Evolutionary conservation across 2,797 vertebrate genomes (phyloP), one percentile per base, ranked within the genome.

Genomic region (Chaetophractus vellerosus): DNA sequence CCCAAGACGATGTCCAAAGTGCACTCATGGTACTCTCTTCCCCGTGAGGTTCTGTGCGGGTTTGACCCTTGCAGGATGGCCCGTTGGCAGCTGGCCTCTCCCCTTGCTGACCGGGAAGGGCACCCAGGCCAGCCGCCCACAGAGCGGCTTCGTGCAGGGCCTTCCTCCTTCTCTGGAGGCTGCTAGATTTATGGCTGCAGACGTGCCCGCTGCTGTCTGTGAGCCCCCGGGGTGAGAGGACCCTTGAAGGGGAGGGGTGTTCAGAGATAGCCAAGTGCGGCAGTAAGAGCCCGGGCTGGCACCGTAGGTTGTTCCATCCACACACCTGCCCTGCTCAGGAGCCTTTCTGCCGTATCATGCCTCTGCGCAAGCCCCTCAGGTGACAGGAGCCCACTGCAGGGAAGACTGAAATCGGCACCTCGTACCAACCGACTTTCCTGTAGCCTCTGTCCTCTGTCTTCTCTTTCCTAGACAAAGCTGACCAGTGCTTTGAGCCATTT

Each of bases 1-100:
- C 95, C 84, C 75, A 92, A 92, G 94, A 84, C 90, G 84, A 63
- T 45, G 50, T 87, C 94, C 93, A 52, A 82, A 80, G 92, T 69
- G 50, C 61, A 83, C 11, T 75, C 48, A 66, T 3, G 0, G 36
- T 74, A 8, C 66, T 69, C 89, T 36, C 85, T 80, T 84, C 82
- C 75, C 31, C 14, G 0, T 7, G 52, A 88, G 76, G 45, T 48
- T 90, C 41, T 91, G 9, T 57, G 82, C 79, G 23, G 6, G 55
- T 23, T 59, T 81, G 66, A 28, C 78, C 31, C 31, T 57, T 1
- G 0, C 61, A 41, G 5, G 24, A 4, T 1, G 57, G 31, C 21
- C 48, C 59, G 12, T 89, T 23, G 72, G 69, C 72, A 21, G 63
- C 68, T 78, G 33, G 33, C 88, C 36, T 82, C 48, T 61, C 63